phyloP scores from a whole-genome alignment of 2,113 vertebrate genomes.

The Semicossyphus pulcher region DNA sequence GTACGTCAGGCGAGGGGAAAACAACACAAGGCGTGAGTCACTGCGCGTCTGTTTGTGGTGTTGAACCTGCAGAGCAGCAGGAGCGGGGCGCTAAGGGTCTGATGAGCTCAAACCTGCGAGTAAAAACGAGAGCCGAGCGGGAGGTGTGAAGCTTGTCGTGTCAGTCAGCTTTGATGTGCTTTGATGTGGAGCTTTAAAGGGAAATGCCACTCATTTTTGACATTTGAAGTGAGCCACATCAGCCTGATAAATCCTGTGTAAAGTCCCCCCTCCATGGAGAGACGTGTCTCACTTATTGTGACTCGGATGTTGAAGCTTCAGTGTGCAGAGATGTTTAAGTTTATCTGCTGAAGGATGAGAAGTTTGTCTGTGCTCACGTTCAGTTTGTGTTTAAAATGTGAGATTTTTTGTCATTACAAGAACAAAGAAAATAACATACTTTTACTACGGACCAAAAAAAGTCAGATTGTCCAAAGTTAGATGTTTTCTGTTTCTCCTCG shows the following conservation, averaged over 20 bases:
- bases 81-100: neutral
- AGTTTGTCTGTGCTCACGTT: neutral
- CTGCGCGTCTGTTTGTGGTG: constrained; percentile 7
- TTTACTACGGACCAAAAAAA: too few species aligned
- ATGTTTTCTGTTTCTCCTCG: too few species aligned
- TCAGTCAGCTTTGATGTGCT: constrained; percentile 33
- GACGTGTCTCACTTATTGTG: neutral
- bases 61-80: constrained; percentile 14
- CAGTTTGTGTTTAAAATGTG: neutral
- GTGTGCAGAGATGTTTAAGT: neutral
- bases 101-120: neutral
- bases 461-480: too few species aligned
- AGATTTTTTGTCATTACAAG: too few species aligned
- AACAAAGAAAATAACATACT: too few species aligned
- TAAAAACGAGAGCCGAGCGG: constrained; percentile 8
- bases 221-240: constrained; percentile 5
- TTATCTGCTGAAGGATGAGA: neutral
- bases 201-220: constrained; percentile 9
- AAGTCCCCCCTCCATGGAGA: neutral
- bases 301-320: neutral
- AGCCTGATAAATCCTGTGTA: neutral
- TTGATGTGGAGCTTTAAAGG: constrained; percentile 45
- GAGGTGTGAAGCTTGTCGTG: constrained; percentile 42
- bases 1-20: constrained; percentile 34
- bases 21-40: constrained; percentile 55